Evolutionary conservation across 2,113 vertebrate genomes (phyloP).

Genomic region (Microcebus ravelobensis): DNA sequence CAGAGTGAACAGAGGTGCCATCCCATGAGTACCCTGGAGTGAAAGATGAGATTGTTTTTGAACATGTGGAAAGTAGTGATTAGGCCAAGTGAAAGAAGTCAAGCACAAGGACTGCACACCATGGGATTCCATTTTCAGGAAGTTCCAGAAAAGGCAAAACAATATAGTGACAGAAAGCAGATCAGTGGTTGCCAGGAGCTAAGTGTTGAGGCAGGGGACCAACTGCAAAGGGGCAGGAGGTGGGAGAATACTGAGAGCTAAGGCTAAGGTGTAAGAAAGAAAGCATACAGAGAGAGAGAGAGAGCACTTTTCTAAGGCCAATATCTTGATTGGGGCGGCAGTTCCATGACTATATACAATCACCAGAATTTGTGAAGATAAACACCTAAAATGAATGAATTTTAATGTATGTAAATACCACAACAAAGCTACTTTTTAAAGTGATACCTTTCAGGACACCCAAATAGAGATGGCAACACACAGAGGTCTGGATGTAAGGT

Average conservation of each 20-base stretch:
- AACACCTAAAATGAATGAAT: background rate
- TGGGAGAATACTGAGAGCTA: background rate
- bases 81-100: background rate
- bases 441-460: background rate
- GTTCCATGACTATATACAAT: background rate
- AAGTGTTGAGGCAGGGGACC: background rate
- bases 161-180: background rate
- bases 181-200: background rate
- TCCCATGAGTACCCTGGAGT: background rate
- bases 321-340: background rate
- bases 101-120: background rate
- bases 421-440: background rate
- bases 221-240: background rate
- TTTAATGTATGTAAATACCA: background rate
- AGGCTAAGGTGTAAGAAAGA: background rate
- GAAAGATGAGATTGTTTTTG: background rate
- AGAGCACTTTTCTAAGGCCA: background rate
- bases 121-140: background rate
- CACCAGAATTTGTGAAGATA: background rate
- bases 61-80: background rate
- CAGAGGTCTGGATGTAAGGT: background rate
- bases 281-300: background rate
- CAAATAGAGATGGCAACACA: background rate
- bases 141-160: background rate
- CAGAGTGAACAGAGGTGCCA: background rate